These are phyloP conservation scores for Tortrix viridana DNA, from an alignment of 2,888 invertebrate genomes.

Conservation along the genomic window DNA sequence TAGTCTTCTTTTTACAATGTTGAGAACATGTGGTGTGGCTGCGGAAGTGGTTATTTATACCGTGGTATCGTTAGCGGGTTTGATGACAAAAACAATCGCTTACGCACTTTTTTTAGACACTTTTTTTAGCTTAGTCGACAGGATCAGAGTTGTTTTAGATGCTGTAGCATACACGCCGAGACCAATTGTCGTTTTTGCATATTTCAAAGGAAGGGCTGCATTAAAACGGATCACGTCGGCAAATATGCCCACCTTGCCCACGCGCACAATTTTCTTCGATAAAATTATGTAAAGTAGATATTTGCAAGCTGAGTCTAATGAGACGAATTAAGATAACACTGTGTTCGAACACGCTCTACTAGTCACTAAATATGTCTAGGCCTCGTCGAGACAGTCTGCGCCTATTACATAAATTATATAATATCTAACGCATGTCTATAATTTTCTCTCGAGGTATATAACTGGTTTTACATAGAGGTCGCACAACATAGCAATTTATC, in stretches of 20 bases:
- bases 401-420: constrained; percentile 39
- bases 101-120: constrained; percentile 41
- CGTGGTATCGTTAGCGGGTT: constrained; percentile 61
- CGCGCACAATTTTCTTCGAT: constrained; percentile 77
- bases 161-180: constrained; percentile 41
- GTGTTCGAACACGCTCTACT: constrained; percentile 64
- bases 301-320: constrained; percentile 71
- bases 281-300: constrained; percentile 78
- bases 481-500: constrained; percentile 22
- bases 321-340: constrained; percentile 75
- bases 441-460: constrained; percentile 33
- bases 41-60: constrained; percentile 61
- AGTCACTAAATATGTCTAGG: constrained; percentile 68
- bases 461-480: constrained; percentile 32
- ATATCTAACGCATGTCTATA: constrained; percentile 35
- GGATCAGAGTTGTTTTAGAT: constrained; percentile 39
- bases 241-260: constrained; percentile 70
- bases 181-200: constrained; percentile 58
- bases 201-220: constrained; percentile 69
- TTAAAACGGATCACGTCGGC: constrained; percentile 68
- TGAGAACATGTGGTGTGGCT: constrained; percentile 53
- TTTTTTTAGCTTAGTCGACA: constrained; percentile 14
- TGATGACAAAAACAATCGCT: constrained; percentile 56
- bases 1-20: constrained; percentile 50
- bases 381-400: constrained; percentile 54